Base-by-base conservation (phyloP, 1,140 invertebrate genomes). In the Pseudomyrmex gracilis region DNA sequence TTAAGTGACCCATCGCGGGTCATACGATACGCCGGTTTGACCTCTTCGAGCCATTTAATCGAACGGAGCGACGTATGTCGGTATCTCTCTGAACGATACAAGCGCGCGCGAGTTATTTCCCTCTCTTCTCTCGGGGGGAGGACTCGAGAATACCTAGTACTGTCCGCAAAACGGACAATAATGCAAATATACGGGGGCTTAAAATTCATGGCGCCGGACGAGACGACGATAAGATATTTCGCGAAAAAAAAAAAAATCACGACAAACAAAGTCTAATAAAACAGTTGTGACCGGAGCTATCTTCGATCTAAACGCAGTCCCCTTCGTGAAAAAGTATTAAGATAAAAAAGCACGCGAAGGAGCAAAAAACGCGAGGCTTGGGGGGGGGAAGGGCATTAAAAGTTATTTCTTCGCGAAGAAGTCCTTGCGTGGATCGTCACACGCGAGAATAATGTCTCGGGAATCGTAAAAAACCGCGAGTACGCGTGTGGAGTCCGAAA, bases 1-100 rank as follows among this genome's bases (percentile, higher is more conserved):
- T 89, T 85, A 90, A 89, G 83, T 89, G 85, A 60, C 82, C 76
- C 68, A 82, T 89, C 78, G 83, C 45, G 73, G 78, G 67, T 78
- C 77, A 70, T 53, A 82, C 87, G 87, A 89, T 85, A 86, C 17
- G 70, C 22, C 67, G 73, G 73, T 76, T 88, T 82, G 74, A 88
- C 82, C 87, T 87, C 83, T 67, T 55, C 53, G 61, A 63, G 73
- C 57, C 76, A 58, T 60, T 82, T 71, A 58, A 80, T 53, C 70
- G 70, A 74, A 63, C 70, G 47, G 43, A 61, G 57, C 53, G 10
- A 34, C 12, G 13, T 74, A 71, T 15, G 58, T 82, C 74, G 53
- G 20, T 78, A 58, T 80, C 55, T 71, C 34, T 34, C 34, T 43
- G 2, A 47, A 58, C 76, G 53, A 71, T 70, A 55, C 43, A 34